A percentile compares a stretch with the other conserved stretches of the same genome.
These are phyloP conservation scores for Archips xylosteana DNA, from an alignment of 2,888 invertebrate genomes.

Conservation along the genomic window DNA sequence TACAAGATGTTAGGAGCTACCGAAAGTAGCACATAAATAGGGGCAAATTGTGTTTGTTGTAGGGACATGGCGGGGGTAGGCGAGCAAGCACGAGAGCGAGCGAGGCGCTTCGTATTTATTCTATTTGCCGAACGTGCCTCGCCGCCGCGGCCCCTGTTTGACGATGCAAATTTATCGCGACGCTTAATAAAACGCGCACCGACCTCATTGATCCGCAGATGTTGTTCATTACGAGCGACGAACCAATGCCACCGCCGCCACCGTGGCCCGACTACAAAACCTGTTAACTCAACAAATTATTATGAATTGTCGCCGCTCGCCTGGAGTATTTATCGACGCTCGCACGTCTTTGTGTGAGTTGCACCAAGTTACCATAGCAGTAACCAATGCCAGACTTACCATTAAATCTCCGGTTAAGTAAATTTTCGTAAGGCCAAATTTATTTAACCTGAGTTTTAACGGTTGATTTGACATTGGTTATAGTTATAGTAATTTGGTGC, in stretches of 20 bases:
- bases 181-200: constrained; percentile 78
- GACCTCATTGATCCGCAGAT: constrained; percentile 77
- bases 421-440: too few species aligned
- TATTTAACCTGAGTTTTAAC: too few species aligned
- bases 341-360: constrained; percentile 27
- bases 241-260: constrained; percentile 50
- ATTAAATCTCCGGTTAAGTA: too few species aligned
- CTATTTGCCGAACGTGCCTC: constrained; percentile 83
- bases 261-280: constrained; percentile 57
- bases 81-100: constrained; percentile 56
- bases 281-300: constrained; percentile 66
- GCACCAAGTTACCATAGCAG: too few species aligned
- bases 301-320: constrained; percentile 59
- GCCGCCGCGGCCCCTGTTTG: constrained; percentile 76
- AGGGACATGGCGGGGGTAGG: constrained; percentile 60
- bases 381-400: too few species aligned
- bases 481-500: too few species aligned
- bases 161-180: constrained; percentile 82
- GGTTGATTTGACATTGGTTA: too few species aligned
- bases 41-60: constrained; percentile 78
- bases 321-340: constrained; percentile 49
- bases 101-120: constrained; percentile 76
- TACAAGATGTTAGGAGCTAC: constrained; percentile 54
- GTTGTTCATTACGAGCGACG: constrained; percentile 71
- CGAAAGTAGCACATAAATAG: constrained; percentile 68